Evolutionary conservation across 2,113 vertebrate species (phyloP), one percentile per base, ranked within the genome.

Genomic region (Istiophorus platypterus): DNA sequence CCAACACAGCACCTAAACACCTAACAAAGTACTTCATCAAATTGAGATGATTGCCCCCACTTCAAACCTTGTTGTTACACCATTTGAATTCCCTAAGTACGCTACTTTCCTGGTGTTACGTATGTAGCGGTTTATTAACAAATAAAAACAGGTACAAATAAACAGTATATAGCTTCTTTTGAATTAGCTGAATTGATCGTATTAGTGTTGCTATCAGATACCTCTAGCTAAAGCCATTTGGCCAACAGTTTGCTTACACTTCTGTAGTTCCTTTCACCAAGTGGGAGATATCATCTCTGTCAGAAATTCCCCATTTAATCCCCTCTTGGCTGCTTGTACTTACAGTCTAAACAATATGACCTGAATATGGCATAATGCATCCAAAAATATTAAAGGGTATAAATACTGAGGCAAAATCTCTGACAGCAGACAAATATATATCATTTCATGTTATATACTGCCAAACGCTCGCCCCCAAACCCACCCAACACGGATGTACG

Each of bases 371-470:
- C 10, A 49, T 1, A 75, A 65, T 45, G 39, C 26, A 74, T 65
- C 49, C 52, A 69, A 6, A 79, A 45, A 66, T 79, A 45, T 39
- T 1, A 61, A 54, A 42, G 3, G 11, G 2, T n/a, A 47, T 76
- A 58, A 76, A 39, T n/a, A 63, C 12, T 26, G 20, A 27, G 22
- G 11, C 5, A 0, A 74, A 52, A 80, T 51, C 24, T 39, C 18
- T 41, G 24, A 59, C 14, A 34, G 31, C 13, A 41, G 56, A 80
- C 37, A 76, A 14, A 71, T 49, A 12, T 58, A 62, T n/a, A 68
- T 74, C 24, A 56, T 81, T 39, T 45, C 4, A 39, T 49, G 57
- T 72, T 61, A 37, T 67, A 31, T 26, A 20, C 18, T 66, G 9
- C 79, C 34, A 70, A 51, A 72, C 6, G 1, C 9, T 18, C 29